Percentiles rank a stretch among this genome's conserved stretches.
Evolutionary conservation across 2,888 invertebrate genomes (phyloP).

Genomic region (Geophilus truncorum): DNA sequence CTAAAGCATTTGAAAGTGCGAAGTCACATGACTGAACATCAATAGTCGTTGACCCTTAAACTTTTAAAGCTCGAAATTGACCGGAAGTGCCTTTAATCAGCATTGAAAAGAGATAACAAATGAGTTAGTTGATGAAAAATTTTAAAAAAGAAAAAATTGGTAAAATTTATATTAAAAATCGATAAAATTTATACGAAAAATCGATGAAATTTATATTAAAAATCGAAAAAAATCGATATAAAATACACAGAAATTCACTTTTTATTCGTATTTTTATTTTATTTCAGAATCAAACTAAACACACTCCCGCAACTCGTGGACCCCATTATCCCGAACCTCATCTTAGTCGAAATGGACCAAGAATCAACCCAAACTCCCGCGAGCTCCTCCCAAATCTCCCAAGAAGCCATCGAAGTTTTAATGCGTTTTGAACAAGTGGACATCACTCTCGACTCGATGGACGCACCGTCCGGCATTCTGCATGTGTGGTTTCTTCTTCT

Average conservation of each 20-base stretch:
- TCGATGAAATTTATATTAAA: background rate
- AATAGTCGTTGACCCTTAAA: no score
- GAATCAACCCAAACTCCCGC: background rate
- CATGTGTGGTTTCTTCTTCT: constrained; percentile 86
- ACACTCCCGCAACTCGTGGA: constrained; percentile 60
- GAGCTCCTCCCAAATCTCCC: background rate
- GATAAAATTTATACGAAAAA: no score
- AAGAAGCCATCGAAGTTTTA: constrained; percentile 18
- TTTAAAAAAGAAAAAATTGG: no score
- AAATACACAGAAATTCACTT: no score
- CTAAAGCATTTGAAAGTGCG: no score
- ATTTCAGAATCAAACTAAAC: constrained; percentile 48
- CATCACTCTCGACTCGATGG: constrained; percentile 60
- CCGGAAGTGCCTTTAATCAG: no score
- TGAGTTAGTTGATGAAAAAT: no score
- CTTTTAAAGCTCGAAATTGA: no score
- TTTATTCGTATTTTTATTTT: no score
- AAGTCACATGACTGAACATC: no score
- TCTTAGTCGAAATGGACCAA: constrained; percentile 60
- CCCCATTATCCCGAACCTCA: constrained; percentile 72
- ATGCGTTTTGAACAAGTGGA: constrained; percentile 13
- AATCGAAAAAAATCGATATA: background rate
- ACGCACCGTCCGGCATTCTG: constrained; percentile 59
- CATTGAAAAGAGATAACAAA: no score
- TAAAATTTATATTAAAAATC: no score